A percentile compares a stretch with the other conserved stretches of the same genome.
Conservation (phyloP, 2,113 vertebrate genomes). For the Oncorhynchus gorbuscha region DNA sequence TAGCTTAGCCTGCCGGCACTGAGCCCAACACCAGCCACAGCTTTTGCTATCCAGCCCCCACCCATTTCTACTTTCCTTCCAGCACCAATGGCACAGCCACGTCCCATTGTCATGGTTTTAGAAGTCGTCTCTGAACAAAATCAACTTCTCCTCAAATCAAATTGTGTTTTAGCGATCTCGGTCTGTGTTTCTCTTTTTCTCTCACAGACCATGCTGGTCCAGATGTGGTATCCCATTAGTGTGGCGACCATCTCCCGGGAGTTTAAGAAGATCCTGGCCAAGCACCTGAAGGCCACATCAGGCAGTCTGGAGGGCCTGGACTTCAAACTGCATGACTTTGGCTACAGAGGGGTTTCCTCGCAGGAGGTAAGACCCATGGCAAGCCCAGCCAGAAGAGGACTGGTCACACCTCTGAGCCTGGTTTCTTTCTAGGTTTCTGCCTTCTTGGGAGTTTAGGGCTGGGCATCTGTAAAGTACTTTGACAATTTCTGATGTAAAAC, state of each 20-base stretch:
- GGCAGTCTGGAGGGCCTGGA: slow-evolving; percentile 74
- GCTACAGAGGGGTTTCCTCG: slow-evolving; percentile 77
- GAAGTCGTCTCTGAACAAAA: background rate
- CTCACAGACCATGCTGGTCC: slow-evolving; percentile 73
- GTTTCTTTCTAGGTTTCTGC: too few species aligned
- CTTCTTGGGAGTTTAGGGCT: too few species aligned
- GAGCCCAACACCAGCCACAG: background rate
- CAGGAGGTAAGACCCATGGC: slow-evolving; percentile 64
- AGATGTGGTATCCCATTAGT: slow-evolving; percentile 81
- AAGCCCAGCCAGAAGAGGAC: background rate
- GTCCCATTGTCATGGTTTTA: background rate
- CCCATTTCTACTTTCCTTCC: too few species aligned
- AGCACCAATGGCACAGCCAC: background rate
- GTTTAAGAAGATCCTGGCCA: slow-evolving; percentile 78
- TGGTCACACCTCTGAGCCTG: background rate
- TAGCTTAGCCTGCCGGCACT: background rate
- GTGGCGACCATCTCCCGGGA: slow-evolving; percentile 76
- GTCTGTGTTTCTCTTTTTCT: background rate
- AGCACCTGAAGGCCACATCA: slow-evolving; percentile 71
- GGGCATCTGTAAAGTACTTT: too few species aligned
- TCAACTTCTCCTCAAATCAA: background rate
- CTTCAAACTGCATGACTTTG: slow-evolving; percentile 75
- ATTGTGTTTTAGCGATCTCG: background rate
- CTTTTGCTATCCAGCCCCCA: background rate
- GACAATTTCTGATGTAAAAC: too few species aligned